Percentiles rank a stretch among this genome's conserved stretches.
Evolutionary conservation across 2,113 vertebrate genomes (phyloP).

Genomic region (Pogonocichla stellata): DNA sequence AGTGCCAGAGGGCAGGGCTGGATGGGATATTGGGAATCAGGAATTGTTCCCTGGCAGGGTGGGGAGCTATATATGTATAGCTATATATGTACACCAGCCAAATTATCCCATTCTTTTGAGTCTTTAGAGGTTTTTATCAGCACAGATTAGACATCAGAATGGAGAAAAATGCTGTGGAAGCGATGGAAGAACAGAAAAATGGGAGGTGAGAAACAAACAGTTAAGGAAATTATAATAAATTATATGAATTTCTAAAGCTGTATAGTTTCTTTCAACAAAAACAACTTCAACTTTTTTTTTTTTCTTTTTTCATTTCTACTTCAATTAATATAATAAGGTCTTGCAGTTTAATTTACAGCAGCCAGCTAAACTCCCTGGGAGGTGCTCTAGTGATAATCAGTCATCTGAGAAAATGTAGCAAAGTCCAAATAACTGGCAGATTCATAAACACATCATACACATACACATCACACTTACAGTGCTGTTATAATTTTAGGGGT

Average conservation of each 20-base stretch:
- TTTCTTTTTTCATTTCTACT: neutral
- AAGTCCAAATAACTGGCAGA: conserved; percentile 49
- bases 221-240: neutral
- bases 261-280: neutral
- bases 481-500: neutral
- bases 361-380: conserved; percentile 45
- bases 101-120: neutral
- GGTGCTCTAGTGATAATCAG: conserved; percentile 52
- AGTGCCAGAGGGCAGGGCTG: neutral
- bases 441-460: neutral
- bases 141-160: neutral
- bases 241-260: neutral
- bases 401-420: conserved; percentile 1
- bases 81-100: neutral
- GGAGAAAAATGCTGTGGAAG: neutral
- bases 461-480: neutral
- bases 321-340: conserved; percentile 46
- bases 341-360: conserved; percentile 63
- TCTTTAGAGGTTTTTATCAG: neutral
- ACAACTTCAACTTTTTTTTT: neutral
- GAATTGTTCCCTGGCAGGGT: neutral
- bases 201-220: neutral
- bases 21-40: neutral
- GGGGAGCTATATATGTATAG: rapidly evolving
- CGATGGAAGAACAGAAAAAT: neutral